Evolutionary conservation across 2,888 invertebrate species (phyloP).

Genomic region (Drosophila gaucha): DNA sequence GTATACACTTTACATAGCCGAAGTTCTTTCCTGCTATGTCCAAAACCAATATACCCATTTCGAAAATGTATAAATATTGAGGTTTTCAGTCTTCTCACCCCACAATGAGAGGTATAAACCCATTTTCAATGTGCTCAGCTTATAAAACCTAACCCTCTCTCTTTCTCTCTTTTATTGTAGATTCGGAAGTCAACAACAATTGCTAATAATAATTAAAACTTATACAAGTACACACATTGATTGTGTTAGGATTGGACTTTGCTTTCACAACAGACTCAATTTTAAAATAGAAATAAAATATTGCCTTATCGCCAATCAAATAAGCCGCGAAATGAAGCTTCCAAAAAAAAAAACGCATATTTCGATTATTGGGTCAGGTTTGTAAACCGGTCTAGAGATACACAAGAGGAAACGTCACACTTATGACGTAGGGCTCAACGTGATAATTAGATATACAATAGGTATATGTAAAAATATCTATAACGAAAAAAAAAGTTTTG

Average conservation of each 20-base stretch:
- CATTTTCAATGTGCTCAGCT: too few species aligned
- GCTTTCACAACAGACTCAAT: conserved; percentile 13
- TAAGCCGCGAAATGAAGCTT: conserved; percentile 24
- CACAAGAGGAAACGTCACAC: conserved; percentile 29
- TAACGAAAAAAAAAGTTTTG: conserved; percentile 4
- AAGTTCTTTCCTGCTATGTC: too few species aligned
- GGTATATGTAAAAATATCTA: conserved; percentile 6
- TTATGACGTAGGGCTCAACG: conserved; percentile 30
- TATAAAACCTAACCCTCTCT: too few species aligned
- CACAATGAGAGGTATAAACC: too few species aligned
- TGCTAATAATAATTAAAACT: background rate
- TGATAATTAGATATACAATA: conserved; percentile 17
- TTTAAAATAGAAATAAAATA: conserved; percentile 11
- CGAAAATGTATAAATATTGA: too few species aligned
- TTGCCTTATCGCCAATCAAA: conserved; percentile 30
- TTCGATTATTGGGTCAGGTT: conserved; percentile 50
- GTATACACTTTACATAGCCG: too few species aligned
- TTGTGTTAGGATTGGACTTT: conserved; percentile 30
- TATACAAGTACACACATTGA: background rate
- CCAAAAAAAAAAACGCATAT: conserved; percentile 29
- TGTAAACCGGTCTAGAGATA: conserved; percentile 40
- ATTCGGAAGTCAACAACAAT: conserved; percentile 1
- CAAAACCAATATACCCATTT: too few species aligned
- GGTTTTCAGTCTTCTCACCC: too few species aligned
- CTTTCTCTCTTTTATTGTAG: too few species aligned